A percentile compares a stretch with the other conserved stretches of the same genome.
Conservation (phyloP, 2,797 vertebrate genomes). For the Triplophysa bombifrons region DNA sequence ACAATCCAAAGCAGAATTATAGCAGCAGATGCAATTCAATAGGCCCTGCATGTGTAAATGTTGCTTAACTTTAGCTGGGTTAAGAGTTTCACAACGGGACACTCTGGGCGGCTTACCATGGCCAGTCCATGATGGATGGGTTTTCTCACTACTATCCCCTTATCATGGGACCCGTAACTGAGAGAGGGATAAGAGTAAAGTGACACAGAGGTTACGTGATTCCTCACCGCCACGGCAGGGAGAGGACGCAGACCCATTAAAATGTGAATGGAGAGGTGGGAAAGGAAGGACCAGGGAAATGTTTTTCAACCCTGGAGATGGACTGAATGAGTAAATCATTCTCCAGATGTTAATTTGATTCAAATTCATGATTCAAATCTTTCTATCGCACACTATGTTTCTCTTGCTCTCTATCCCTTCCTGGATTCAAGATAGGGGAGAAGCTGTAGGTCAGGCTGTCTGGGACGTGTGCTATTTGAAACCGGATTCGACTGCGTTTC, state of each 20-base stretch:
- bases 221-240: conserved; percentile 45
- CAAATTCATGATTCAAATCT: conserved; percentile 52
- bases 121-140: conserved; percentile 39
- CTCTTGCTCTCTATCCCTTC: conserved; percentile 33
- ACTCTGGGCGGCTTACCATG: not conserved
- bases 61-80: conserved; percentile 7
- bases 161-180: conserved; percentile 41
- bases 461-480: conserved; percentile 36
- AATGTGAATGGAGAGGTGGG: conserved; percentile 38
- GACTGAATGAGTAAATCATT: conserved; percentile 57
- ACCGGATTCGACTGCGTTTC: conserved; percentile 44
- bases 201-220: conserved; percentile 44
- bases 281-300: conserved; percentile 35
- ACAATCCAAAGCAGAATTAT: not conserved
- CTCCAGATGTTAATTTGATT: conserved; percentile 59
- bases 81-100: conserved; percentile 10
- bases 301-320: conserved; percentile 44
- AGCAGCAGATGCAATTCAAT: conserved; percentile 2
- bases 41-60: conserved; percentile 10
- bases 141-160: conserved; percentile 20
- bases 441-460: conserved; percentile 26
- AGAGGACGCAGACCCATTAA: conserved; percentile 38
- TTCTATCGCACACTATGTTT: conserved; percentile 24
- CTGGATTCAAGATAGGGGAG: conserved; percentile 37
- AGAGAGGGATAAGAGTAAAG: conserved; percentile 22